A percentile compares a stretch with the other conserved stretches of the same genome.
phyloP scores from a whole-genome alignment of 2,888 invertebrate genomes.

The Patella depressa region DNA sequence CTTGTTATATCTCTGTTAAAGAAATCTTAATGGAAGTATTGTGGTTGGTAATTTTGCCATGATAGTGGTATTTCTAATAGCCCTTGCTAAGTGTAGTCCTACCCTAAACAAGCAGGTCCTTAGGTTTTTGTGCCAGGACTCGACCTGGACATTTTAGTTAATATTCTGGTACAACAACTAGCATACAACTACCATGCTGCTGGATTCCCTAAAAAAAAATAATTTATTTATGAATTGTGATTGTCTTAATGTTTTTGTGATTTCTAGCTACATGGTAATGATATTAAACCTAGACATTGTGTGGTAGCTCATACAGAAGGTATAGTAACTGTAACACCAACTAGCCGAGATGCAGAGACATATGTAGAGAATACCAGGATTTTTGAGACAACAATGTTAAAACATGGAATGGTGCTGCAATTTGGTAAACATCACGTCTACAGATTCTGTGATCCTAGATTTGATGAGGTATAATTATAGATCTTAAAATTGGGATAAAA shows the following conservation, averaged over 20 bases:
- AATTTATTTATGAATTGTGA: too few relatives aligned
- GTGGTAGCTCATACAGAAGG: conserved; percentile 92
- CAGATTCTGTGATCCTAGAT: conserved; percentile 73
- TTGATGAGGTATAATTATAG: conserved; percentile 55
- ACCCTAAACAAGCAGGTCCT: too few relatives aligned
- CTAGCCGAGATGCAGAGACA: conserved; percentile 92
- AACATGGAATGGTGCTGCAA: conserved; percentile 74
- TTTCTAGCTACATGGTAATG: conserved; percentile 82
- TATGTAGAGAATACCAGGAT: conserved; percentile 94
- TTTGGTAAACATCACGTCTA: conserved; percentile 74
- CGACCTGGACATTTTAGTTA: too few relatives aligned
- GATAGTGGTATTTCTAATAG: too few relatives aligned
- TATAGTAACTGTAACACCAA: conserved; percentile 92
- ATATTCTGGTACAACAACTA: too few relatives aligned
- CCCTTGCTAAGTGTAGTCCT: too few relatives aligned
- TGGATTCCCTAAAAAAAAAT: too few relatives aligned
- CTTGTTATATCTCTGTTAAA: too few relatives aligned
- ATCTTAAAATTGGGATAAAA: not conserved
- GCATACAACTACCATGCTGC: too few relatives aligned
- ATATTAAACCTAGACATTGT: conserved; percentile 94
- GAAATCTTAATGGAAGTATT: too few relatives aligned
- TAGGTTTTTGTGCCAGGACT: too few relatives aligned
- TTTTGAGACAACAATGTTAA: conserved; percentile 91
- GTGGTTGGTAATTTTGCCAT: too few relatives aligned
- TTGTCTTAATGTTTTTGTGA: conserved; percentile 53